Percentiles rank a stretch among this genome's conserved stretches.
phyloP scores from a whole-genome alignment of 1,140 invertebrate genomes.

The Temnothorax curvispinosus region DNA sequence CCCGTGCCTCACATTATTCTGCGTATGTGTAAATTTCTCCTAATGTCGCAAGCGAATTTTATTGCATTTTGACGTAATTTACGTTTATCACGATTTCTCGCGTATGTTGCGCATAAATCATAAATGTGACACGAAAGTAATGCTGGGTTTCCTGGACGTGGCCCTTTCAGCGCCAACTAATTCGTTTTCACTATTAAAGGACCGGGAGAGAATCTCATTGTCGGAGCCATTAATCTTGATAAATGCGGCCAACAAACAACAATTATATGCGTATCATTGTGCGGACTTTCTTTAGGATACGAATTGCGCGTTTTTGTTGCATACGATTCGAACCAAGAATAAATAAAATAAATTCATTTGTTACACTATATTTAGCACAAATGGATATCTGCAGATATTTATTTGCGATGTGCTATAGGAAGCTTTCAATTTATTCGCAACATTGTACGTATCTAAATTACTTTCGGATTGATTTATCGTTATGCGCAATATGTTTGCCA shows the following conservation, averaged over 20 bases:
- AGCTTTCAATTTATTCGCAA: slow-evolving; percentile 36
- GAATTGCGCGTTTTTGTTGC: neutral
- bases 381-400: slow-evolving; percentile 35
- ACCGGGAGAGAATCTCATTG: slow-evolving; percentile 23
- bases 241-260: slow-evolving; percentile 17
- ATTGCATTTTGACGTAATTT: slow-evolving; percentile 10
- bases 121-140: neutral
- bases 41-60: neutral
- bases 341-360: slow-evolving; percentile 40
- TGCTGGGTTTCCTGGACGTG: neutral
- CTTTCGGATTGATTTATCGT: slow-evolving; percentile 18
- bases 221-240: slow-evolving; percentile 54
- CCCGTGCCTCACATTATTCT: slow-evolving; percentile 14
- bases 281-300: slow-evolving; percentile 22
- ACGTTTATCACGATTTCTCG: neutral
- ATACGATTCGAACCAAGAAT: slow-evolving; percentile 19
- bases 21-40: slow-evolving; percentile 45
- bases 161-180: slow-evolving; percentile 38
- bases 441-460: slow-evolving; percentile 29
- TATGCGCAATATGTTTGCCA: neutral
- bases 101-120: neutral
- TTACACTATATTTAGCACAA: slow-evolving; percentile 31
- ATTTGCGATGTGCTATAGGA: neutral
- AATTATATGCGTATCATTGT: slow-evolving; percentile 26
- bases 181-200: slow-evolving; percentile 26